phyloP scores from a whole-genome alignment of 2,113 vertebrate genomes.

The Oryzias curvinotus region DNA sequence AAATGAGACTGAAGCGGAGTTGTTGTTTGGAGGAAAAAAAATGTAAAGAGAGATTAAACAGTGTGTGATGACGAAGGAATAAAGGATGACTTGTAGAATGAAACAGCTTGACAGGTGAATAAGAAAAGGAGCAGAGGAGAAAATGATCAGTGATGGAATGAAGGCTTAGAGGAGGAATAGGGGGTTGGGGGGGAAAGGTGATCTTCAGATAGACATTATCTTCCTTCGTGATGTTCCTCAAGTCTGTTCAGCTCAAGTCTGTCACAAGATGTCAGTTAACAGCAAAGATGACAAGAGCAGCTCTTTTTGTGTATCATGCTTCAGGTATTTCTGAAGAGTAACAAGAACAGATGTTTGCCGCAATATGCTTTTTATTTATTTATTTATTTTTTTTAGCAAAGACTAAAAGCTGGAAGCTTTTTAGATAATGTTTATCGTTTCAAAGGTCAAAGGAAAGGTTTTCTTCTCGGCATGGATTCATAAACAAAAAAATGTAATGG shows the following conservation, averaged over 20 bases:
- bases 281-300: slow-evolving; percentile 27
- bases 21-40: neutral
- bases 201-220: slow-evolving; percentile 18
- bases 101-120: slow-evolving; percentile 37
- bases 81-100: slow-evolving; percentile 4
- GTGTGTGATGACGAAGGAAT: neutral
- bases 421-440: too few species aligned
- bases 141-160: slow-evolving; percentile 13
- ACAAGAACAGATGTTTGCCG: neutral
- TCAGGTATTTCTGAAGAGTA: neutral
- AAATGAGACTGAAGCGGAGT: neutral
- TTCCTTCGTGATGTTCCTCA: slow-evolving; percentile 9
- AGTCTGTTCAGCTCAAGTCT: slow-evolving; percentile 17
- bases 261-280: slow-evolving; percentile 26
- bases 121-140: slow-evolving; percentile 17
- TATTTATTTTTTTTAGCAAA: too few species aligned
- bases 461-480: too few species aligned
- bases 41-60: neutral
- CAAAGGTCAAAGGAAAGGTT: too few species aligned
- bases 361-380: too few species aligned
- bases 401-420: too few species aligned
- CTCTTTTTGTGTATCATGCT: neutral
- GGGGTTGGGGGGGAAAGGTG: slow-evolving; percentile 22
- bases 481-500: too few species aligned
- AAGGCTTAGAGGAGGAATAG: slow-evolving; percentile 13